Base-by-base conservation (phyloP, 2,888 invertebrate species). In the Pandemis heparana region DNA sequence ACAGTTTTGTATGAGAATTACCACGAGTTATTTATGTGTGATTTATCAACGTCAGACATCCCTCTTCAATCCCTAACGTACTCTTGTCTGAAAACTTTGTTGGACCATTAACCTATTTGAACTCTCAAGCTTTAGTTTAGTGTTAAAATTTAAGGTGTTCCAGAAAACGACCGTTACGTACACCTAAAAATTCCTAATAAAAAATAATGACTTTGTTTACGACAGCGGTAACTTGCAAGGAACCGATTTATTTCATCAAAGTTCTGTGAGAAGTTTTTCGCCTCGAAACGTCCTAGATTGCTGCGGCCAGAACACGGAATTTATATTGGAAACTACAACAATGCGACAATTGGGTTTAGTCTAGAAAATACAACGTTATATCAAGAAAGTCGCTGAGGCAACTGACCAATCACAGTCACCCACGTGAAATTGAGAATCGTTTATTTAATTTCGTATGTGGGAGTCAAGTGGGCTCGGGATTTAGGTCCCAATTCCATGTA, bases 51-150 rank as follows among this genome's bases (percentile, higher is more conserved):
- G 71, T 71, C 65, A 60, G 59, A 3, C 66, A 39, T 16, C 46
- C 63, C 62, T 48, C 48, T 56, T 38, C 56, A 59, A 71, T 59
- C 48, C 60, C 48, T 51, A 23, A 60, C 65, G 51, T 60, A 32
- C 23, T 4, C 59, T 65, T 59, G 59, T 64, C 64, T 64, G 64
- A 64, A 64, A 70, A 70, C 71, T 71, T 70, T 71, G 59, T 59
- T 65, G 46, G 46, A 65, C 59, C 64, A 71, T 71, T 71, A 71
- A 59, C 64, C 64, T 51, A 65, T 71, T 71, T 56, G 60, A 71
- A 48, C 64, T 59, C 65, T 39, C 16, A 39, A 18, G 51, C 60
- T 18, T 63, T 38, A 43, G 70, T 65, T 65, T 65, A 39, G 48
- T 59, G n/a, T 56, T 59, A 18, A 64, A 64, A 5, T 46, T 38